Evolutionary conservation across 2,888 invertebrate genomes (phyloP), one percentile per base, ranked within the genome.

Genomic region (Amblyjoppa proteus): DNA sequence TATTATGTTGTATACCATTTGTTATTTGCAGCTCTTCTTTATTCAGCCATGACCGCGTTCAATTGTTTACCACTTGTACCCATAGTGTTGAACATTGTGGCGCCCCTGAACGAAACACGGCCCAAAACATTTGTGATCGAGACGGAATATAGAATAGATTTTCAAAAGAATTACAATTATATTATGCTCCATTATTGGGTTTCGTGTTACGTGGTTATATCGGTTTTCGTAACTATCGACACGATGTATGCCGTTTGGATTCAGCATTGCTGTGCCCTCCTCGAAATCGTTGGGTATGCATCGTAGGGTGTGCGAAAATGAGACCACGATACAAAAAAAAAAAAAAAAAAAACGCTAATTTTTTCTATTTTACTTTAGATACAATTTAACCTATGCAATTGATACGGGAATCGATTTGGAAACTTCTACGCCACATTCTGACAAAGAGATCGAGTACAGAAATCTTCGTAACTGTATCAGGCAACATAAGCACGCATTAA

Each of bases 141-240:
- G 56, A 81, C 86, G 3, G 84, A 89, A 45, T 87, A 88, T 34
- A 86, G 83, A 20, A 71, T 89, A 9, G 88, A 90, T 61, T 74
- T 83, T 2, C 74, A 88, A 28, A 84, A 88, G 56, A 87, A 88
- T 85, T 89, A 87, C 66, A n/a, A n/a, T 69, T 53, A 56, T n/a
- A 79, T 86, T 69, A 53, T 86, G 2, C 53, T 28, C 34, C 89
- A 88, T 61, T 80, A 77, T 31, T 83, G 83, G 13, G 16, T 88
- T 20, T 64, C 70, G 0, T 78, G 73, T 51, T 58, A 58, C 3
- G 38, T 80, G 49, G 68, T 75, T 38, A 81, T 87, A 11, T 74
- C 80, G 9, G 68, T 56, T 4, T 56, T 87, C 31, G 78, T 85
- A 13, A 80, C 85, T 0, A 75, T 41, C 2, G 89, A 89, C 66